Evolutionary conservation across 2,797 vertebrate genomes (phyloP).

Genomic region (Echeneis naucrates): DNA sequence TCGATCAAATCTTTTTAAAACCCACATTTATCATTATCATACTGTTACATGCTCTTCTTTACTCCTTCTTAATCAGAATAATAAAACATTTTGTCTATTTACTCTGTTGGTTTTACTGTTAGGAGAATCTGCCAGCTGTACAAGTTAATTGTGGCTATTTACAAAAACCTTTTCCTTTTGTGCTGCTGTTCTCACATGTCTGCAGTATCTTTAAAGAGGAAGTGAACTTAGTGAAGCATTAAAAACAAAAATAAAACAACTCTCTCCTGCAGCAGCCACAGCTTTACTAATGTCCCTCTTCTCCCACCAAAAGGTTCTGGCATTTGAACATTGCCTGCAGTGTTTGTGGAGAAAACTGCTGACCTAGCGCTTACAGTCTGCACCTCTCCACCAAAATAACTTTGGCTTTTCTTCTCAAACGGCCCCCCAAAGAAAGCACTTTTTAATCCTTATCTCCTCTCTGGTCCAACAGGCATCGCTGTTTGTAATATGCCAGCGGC

Average conservation of each 20-base stretch:
- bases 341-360: slow-evolving; percentile 42
- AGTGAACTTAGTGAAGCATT: background rate
- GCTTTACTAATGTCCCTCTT: slow-evolving; percentile 24
- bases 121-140: background rate
- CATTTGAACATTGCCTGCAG: slow-evolving; percentile 18
- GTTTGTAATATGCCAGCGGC: slow-evolving; percentile 98
- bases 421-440: slow-evolving; percentile 12
- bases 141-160: background rate
- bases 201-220: slow-evolving; percentile 12
- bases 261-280: slow-evolving; percentile 8
- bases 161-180: background rate
- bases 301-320: slow-evolving; percentile 14
- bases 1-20: background rate
- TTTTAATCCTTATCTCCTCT: slow-evolving; percentile 50
- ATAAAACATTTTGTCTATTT: background rate
- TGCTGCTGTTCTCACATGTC: slow-evolving; percentile 9
- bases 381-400: slow-evolving; percentile 26
- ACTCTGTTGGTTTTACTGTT: background rate
- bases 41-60: background rate
- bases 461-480: slow-evolving; percentile 89
- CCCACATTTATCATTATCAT: background rate
- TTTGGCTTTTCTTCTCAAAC: slow-evolving; percentile 27
- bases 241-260: background rate
- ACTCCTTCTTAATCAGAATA: background rate
- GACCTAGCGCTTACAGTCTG: slow-evolving; percentile 10